These are phyloP conservation scores for Dinomys branickii DNA, from an alignment of 2,113 vertebrate species.

Conservation along the genomic window DNA sequence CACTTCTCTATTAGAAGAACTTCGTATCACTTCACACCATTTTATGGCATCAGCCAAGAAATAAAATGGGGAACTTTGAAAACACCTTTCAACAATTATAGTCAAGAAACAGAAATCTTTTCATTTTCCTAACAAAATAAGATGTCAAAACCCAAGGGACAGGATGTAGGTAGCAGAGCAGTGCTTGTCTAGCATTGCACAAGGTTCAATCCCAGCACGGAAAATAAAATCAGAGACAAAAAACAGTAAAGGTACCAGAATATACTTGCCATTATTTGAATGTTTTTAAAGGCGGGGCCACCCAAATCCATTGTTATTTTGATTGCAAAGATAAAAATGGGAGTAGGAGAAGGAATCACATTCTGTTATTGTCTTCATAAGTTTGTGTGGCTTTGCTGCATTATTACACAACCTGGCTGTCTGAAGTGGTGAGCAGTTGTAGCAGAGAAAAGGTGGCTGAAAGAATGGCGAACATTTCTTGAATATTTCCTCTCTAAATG, in stretches of 20 bases:
- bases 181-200: neutral
- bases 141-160: neutral
- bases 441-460: neutral
- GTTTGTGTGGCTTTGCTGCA: neutral
- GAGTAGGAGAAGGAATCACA: neutral
- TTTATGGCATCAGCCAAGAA: neutral
- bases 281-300: neutral
- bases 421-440: neutral
- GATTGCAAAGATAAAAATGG: neutral
- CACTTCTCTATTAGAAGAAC: neutral
- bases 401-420: neutral
- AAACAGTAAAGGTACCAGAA: neutral
- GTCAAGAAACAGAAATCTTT: neutral
- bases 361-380: neutral
- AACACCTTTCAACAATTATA: neutral
- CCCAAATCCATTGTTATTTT: constrained; percentile 10
- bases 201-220: neutral
- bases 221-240: neutral
- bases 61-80: constrained; percentile 9
- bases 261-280: neutral
- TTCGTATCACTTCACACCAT: neutral
- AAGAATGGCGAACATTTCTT: neutral
- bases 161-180: too few relatives aligned
- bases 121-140: constrained; percentile 1
- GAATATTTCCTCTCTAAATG: neutral